Evolutionary conservation across 2,797 vertebrate genomes (phyloP).

Genomic region (Fistularia commersonii): DNA sequence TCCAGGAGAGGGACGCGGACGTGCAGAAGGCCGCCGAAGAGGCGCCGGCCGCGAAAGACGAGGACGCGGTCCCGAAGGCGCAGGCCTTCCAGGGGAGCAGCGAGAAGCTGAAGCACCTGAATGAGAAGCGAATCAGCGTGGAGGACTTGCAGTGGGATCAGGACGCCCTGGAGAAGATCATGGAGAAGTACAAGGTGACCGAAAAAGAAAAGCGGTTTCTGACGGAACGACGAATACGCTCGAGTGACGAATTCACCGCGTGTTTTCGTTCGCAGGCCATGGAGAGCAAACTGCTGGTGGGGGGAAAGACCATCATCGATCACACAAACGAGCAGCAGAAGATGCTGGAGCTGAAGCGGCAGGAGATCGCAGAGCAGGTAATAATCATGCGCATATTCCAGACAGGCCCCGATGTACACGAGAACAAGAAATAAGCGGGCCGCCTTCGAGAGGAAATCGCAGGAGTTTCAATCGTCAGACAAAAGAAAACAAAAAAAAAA

Average conservation of each 20-base stretch:
- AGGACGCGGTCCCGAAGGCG: constrained; percentile 71
- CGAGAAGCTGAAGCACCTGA: constrained; percentile 83
- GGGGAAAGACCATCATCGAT: constrained; percentile 94
- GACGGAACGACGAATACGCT: background rate
- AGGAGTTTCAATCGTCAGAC: no score
- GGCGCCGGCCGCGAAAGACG: constrained; percentile 81
- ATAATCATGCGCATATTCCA: background rate
- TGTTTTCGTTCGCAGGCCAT: constrained; percentile 78
- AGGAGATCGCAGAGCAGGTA: constrained; percentile 93
- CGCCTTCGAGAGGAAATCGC: no score
- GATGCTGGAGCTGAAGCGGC: constrained; percentile 89
- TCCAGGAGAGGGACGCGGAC: constrained; percentile 69
- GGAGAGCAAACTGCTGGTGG: constrained; percentile 95
- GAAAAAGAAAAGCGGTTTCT: background rate
- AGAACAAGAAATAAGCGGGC: no score
- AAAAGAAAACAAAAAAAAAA: no score
- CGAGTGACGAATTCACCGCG: background rate
- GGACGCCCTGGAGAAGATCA: constrained; percentile 87
- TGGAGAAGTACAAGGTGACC: constrained; percentile 91
- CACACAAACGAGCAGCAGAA: constrained; percentile 97
- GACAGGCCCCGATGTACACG: no score
- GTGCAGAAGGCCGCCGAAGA: constrained; percentile 73
- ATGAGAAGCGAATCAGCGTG: constrained; percentile 87
- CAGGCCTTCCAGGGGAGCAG: constrained; percentile 78
- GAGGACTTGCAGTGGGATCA: constrained; percentile 88